phyloP scores from a whole-genome alignment of 2,888 invertebrate species.

The Lomographa bimaculata region DNA sequence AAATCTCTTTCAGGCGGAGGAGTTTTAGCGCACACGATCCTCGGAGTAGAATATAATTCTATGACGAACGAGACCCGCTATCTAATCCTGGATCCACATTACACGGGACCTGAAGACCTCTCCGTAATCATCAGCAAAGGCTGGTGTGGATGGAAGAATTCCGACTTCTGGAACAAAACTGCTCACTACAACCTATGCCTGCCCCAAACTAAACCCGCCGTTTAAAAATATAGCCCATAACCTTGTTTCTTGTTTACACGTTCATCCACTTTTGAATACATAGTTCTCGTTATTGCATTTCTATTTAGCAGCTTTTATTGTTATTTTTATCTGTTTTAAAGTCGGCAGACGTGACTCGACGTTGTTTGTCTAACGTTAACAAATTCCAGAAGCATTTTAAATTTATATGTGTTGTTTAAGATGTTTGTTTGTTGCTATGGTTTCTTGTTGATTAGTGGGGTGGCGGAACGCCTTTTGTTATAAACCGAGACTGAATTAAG shows the following conservation, averaged over 20 bases:
- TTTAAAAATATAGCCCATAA: constrained; percentile 29
- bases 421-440: constrained; percentile 6
- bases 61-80: constrained; percentile 92
- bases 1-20: constrained; percentile 94
- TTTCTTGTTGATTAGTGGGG: constrained; percentile 7
- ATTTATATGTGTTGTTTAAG: constrained; percentile 20
- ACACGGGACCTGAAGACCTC: constrained; percentile 94
- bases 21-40: constrained; percentile 97
- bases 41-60: constrained; percentile 95
- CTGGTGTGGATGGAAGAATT: constrained; percentile 98
- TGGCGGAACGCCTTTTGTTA: constrained; percentile 16
- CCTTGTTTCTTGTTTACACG: too few species aligned
- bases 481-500: constrained; percentile 29
- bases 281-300: constrained; percentile 20
- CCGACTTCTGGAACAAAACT: constrained; percentile 97
- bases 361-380: too few species aligned
- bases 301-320: constrained; percentile 3
- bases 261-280: too few species aligned
- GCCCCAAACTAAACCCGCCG: constrained; percentile 85
- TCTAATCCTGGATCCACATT: constrained; percentile 99
- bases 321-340: too few species aligned
- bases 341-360: too few species aligned
- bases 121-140: constrained; percentile 90
- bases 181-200: constrained; percentile 98
- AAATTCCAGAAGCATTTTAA: constrained; percentile 19